A percentile compares a stretch with the other conserved stretches of the same genome.
Conservation (phyloP, 2,888 invertebrate species). For the Ichneumoninae sp. region DNA sequence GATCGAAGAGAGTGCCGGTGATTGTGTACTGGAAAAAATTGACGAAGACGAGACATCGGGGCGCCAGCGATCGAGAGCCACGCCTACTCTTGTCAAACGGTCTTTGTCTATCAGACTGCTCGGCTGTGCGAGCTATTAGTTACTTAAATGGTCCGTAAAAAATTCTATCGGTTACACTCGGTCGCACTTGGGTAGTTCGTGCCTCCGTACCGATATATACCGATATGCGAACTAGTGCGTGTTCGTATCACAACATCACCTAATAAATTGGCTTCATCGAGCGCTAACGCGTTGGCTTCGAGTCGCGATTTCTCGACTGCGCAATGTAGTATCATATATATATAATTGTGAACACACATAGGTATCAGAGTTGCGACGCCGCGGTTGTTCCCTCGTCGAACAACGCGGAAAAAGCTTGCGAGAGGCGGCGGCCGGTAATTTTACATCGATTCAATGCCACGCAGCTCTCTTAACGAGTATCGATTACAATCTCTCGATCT, state of each 20-base stretch:
- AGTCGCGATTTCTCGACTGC: slow-evolving; percentile 40
- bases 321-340: slow-evolving; percentile 38
- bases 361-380: slow-evolving; percentile 8
- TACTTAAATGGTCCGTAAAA: slow-evolving; percentile 79
- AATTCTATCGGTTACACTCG: slow-evolving; percentile 70
- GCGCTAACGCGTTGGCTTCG: slow-evolving; percentile 29
- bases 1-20: neutral
- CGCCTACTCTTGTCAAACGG: slow-evolving; percentile 75
- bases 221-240: slow-evolving; percentile 57
- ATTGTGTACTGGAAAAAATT: neutral
- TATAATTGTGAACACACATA: neutral
- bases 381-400: slow-evolving; percentile 46
- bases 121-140: slow-evolving; percentile 72
- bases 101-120: slow-evolving; percentile 75
- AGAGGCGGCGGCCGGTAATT: slow-evolving; percentile 59
- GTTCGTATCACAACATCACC: slow-evolving; percentile 44
- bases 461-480: slow-evolving; percentile 61
- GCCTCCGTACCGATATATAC: slow-evolving; percentile 5
- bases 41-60: slow-evolving; percentile 61
- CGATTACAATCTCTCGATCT: slow-evolving; percentile 67
- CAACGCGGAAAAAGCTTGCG: slow-evolving; percentile 41
- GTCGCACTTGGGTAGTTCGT: slow-evolving; percentile 44
- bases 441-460: slow-evolving; percentile 69
- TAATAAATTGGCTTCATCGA: slow-evolving; percentile 49
- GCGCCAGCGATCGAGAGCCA: slow-evolving; percentile 68